Percentiles rank a stretch among this genome's conserved stretches.
Conservation (phyloP, 1,140 invertebrate species). For the Pachyrhynchus sulphureomaculatus region DNA sequence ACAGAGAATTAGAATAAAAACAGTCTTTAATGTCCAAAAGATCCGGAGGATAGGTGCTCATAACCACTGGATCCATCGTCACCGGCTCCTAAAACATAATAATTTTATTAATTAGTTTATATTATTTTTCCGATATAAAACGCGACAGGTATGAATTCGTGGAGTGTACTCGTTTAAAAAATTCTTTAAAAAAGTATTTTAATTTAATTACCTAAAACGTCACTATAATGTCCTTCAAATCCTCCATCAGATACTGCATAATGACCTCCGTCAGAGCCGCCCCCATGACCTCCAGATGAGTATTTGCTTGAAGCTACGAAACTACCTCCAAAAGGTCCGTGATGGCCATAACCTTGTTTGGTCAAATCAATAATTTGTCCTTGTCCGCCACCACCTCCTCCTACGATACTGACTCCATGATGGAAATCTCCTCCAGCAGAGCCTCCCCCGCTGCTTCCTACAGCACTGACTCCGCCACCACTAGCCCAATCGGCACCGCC, state of each 20-base stretch:
- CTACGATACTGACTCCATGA: constrained; percentile 38
- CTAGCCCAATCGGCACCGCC: constrained; percentile 9
- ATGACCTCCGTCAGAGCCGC: constrained; percentile 16
- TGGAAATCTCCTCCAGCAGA: constrained; percentile 35
- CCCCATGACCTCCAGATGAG: constrained; percentile 37
- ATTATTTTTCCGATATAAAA: background rate
- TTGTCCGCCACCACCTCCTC: constrained; percentile 27
- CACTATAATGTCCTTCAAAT: constrained; percentile 36
- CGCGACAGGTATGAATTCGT: background rate
- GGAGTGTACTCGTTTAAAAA: background rate
- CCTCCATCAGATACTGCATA: constrained; percentile 26
- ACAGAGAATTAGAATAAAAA: background rate
- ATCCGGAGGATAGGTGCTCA: constrained; percentile 18
- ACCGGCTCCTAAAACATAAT: constrained; percentile 18
- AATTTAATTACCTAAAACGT: constrained; percentile 31
- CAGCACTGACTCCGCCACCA: constrained; percentile 12
- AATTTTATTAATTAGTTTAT: background rate
- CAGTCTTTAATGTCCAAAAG: constrained; percentile 8
- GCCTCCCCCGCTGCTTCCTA: constrained; percentile 15
- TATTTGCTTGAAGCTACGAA: constrained; percentile 41
- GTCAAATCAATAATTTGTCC: constrained; percentile 38
- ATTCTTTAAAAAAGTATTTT: background rate
- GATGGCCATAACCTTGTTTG: constrained; percentile 31
- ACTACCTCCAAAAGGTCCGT: constrained; percentile 39
- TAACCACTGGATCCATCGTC: constrained; percentile 17